phyloP scores from a whole-genome alignment of 2,797 vertebrate genomes.

The Mionectes olivaceus region DNA sequence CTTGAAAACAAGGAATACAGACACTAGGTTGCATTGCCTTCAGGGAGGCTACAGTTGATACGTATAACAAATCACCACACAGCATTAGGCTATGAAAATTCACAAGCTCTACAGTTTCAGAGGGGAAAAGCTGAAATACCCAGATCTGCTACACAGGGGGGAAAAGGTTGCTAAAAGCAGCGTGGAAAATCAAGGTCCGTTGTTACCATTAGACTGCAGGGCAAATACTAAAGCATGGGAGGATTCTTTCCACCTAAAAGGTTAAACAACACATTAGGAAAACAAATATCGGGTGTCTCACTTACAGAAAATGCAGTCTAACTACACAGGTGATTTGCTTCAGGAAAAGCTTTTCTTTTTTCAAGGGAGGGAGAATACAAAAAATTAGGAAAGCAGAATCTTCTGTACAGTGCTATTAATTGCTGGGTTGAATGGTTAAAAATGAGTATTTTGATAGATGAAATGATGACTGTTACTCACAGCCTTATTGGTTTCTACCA shows the following conservation, averaged over 20 bases:
- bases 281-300: not conserved
- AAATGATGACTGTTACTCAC: not conserved
- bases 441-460: not conserved
- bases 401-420: not conserved
- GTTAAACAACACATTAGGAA: not conserved
- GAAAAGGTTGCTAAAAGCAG: not conserved
- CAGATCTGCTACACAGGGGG: not conserved
- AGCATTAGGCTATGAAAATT: slow-evolving; percentile 55
- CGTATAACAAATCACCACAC: slow-evolving; percentile 58
- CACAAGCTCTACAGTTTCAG: slow-evolving; percentile 39
- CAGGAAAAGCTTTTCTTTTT: not conserved
- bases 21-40: slow-evolving; percentile 62
- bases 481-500: not conserved
- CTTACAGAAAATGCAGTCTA: not conserved
- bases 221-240: not conserved
- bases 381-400: not conserved
- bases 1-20: slow-evolving; percentile 82
- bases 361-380: not conserved
- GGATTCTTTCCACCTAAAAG: not conserved
- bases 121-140: slow-evolving; percentile 19
- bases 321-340: not conserved
- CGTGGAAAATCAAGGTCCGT: not conserved
- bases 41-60: slow-evolving; percentile 54
- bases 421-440: not conserved
- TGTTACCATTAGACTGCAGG: not conserved